Percentiles rank a stretch among this genome's conserved stretches.
Conservation (phyloP, 1,140 invertebrate genomes). For the Monomorium pharaonis region DNA sequence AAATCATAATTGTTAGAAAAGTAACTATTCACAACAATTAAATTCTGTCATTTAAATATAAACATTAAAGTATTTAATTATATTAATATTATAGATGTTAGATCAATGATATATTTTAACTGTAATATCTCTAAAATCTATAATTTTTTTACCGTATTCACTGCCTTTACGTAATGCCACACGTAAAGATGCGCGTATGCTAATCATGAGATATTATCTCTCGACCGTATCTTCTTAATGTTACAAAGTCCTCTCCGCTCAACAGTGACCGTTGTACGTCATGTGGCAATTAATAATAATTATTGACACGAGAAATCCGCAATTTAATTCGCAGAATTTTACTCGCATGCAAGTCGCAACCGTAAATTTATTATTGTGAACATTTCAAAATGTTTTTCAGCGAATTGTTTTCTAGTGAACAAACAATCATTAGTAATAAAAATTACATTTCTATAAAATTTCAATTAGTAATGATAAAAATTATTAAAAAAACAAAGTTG, state of each 20-base stretch:
- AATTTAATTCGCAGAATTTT: not conserved
- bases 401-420: not conserved
- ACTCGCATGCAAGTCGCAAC: not conserved
- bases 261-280: slow-evolving; percentile 10
- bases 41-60: not conserved
- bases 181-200: not conserved
- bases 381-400: slow-evolving; percentile 14
- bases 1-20: slow-evolving; percentile 1
- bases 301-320: not conserved
- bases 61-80: not conserved
- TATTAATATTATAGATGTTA: not conserved
- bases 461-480: not conserved
- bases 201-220: slow-evolving; percentile 23
- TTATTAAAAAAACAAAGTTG: not conserved
- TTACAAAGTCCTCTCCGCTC: slow-evolving; percentile 7
- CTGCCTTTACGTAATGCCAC: not conserved
- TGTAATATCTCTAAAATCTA: not conserved
- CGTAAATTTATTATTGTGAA: not conserved
- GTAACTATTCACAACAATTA: not conserved
- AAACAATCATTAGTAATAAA: not conserved
- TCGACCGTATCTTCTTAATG: slow-evolving; percentile 34
- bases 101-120: not conserved
- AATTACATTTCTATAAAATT: not conserved
- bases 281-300: slow-evolving; percentile 13
- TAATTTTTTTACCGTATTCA: not conserved